Evolutionary conservation across 2,797 vertebrate genomes (phyloP).

Genomic region (Mormyrops boulengeri): DNA sequence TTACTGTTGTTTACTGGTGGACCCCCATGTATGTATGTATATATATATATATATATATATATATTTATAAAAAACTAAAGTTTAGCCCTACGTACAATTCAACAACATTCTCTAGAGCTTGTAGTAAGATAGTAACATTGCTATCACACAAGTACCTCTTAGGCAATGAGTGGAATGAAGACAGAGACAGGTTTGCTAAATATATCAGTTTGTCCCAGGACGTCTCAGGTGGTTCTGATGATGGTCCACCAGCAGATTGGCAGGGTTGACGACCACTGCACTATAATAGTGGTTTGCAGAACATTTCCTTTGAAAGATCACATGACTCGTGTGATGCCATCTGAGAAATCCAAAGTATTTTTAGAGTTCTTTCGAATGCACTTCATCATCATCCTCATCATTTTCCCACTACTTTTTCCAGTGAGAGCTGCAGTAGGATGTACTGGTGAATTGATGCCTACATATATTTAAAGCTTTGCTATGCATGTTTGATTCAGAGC

Average conservation of each 20-base stretch:
- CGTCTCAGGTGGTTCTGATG: neutral
- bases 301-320: slow-evolving; percentile 17
- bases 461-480: neutral
- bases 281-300: neutral
- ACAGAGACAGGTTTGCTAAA: neutral
- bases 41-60: neutral
- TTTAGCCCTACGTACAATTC: neutral
- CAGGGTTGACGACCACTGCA: neutral
- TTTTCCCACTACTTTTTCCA: neutral
- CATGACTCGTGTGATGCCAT: neutral
- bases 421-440: neutral
- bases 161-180: neutral
- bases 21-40: neutral
- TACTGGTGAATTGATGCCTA: neutral
- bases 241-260: neutral
- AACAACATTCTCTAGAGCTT: slow-evolving; percentile 2
- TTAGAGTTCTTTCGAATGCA: neutral
- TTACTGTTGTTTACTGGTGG: neutral
- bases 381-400: neutral
- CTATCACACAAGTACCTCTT: neutral
- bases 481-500: slow-evolving; percentile 12
- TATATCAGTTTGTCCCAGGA: neutral
- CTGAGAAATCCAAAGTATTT: neutral
- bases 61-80: neutral
- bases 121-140: neutral